phyloP scores from a whole-genome alignment of 2,113 vertebrate species.

The Tursiops truncatus region DNA sequence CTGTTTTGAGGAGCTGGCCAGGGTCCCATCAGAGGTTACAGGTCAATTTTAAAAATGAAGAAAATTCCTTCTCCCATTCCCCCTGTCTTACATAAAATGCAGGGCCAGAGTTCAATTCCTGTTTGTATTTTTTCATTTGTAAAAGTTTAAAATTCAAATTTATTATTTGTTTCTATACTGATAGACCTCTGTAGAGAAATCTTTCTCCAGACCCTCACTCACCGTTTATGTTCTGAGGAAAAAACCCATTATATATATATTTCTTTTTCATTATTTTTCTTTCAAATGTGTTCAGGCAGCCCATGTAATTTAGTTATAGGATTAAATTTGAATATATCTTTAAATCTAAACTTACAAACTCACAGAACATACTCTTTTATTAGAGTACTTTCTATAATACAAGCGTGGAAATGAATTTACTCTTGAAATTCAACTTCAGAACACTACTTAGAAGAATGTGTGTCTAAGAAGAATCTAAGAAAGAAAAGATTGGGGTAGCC shows the following conservation, averaged over 20 bases:
- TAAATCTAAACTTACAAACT: conserved; percentile 2
- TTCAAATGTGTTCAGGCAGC: not conserved
- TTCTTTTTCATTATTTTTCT: not conserved
- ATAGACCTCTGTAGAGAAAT: not conserved
- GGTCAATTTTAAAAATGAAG: not conserved
- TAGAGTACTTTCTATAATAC: not conserved
- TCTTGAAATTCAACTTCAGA: conserved; percentile 15
- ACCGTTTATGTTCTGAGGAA: conserved; percentile 24
- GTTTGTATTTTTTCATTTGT: conserved; percentile 60
- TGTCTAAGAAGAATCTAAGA: conserved; percentile 25
- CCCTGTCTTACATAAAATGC: not conserved
- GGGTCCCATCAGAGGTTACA: conserved; percentile 47
- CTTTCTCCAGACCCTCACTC: conserved; percentile 6
- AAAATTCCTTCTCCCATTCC: conserved; percentile 43
- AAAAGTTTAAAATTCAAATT: conserved; percentile 38
- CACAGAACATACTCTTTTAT: not conserved
- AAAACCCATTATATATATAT: not conserved
- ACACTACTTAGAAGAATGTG: conserved; percentile 22
- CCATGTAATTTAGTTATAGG: conserved; percentile 28
- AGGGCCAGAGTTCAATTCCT: not conserved
- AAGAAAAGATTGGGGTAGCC: conserved; percentile 34
- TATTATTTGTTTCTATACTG: conserved; percentile 40
- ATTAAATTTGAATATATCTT: conserved; percentile 44
- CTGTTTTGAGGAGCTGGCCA: conserved; percentile 23
- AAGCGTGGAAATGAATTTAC: not conserved